These are phyloP conservation scores for human DNA, from an alignment of 2,113 vertebrate genomes.

Conservation along the genomic window DNA sequence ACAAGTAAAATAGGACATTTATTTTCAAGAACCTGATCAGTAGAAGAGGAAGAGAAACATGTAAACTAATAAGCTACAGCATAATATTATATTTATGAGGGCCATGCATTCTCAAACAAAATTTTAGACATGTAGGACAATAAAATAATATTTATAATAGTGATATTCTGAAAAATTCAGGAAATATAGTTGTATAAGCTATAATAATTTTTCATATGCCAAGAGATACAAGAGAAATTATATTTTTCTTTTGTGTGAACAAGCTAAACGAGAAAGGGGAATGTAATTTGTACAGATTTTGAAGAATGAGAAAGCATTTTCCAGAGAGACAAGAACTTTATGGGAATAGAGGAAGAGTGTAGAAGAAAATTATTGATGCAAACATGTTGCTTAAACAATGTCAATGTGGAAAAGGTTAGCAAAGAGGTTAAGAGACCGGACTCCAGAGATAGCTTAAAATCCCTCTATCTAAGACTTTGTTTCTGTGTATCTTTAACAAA, in stretches of 20 bases:
- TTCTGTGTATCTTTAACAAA: neutral
- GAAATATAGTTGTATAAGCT: neutral
- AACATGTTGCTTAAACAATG: neutral
- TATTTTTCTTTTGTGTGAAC: neutral
- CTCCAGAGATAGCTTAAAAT: neutral
- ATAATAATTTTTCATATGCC: neutral
- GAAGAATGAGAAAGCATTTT: neutral
- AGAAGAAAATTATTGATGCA: neutral
- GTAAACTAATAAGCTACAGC: neutral
- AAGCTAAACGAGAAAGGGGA: neutral
- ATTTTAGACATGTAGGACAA: neutral
- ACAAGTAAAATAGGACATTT: neutral
- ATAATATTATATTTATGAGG: neutral
- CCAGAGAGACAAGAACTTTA: neutral
- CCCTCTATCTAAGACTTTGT: neutral
- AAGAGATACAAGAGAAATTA: neutral
- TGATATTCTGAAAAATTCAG: neutral
- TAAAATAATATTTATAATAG: neutral
- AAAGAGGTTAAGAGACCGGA: neutral
- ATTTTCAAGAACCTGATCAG: neutral
- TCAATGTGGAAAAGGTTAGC: neutral
- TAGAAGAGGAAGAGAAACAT: neutral
- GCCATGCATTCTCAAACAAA: neutral
- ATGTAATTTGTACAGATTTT: neutral
- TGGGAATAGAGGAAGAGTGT: rapidly evolving